phyloP scores from a whole-genome alignment of 2,888 invertebrate genomes.

The Heliconius ismenius region DNA sequence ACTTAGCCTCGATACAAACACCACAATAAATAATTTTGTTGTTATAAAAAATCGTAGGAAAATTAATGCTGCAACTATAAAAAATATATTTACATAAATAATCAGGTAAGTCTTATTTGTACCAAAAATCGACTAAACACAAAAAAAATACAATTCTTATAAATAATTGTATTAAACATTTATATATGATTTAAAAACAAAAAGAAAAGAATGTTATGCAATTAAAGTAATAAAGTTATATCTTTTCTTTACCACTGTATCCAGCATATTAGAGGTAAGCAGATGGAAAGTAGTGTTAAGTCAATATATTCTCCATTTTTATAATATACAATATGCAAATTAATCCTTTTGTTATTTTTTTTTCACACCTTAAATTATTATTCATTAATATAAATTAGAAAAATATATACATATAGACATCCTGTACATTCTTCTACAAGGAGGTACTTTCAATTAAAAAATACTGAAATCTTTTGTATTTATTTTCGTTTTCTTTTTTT shows the following conservation, averaged over 20 bases:
- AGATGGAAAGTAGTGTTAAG: background rate
- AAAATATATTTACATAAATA: constrained; percentile 13
- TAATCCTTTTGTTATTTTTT: background rate
- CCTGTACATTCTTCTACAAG: background rate
- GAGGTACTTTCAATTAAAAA: constrained; percentile 2
- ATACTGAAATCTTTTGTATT: background rate
- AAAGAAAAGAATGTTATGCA: background rate
- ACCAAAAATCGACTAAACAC: constrained; percentile 16
- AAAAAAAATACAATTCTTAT: background rate
- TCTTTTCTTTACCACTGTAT: background rate
- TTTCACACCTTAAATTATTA: background rate
- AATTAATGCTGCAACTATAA: background rate
- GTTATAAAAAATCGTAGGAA: background rate
- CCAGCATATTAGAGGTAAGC: background rate
- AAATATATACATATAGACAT: background rate
- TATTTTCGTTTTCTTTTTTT: background rate
- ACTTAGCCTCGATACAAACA: constrained; percentile 36
- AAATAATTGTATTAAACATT: background rate
- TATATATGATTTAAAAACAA: background rate
- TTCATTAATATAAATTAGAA: background rate
- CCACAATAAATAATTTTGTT: constrained; percentile 20
- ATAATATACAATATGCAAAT: background rate
- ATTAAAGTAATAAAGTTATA: background rate
- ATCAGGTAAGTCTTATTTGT: constrained; percentile 25
- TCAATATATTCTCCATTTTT: background rate